Evolutionary conservation across 2,888 invertebrate genomes (phyloP).

Genomic region (Drosophila demipolita): DNA sequence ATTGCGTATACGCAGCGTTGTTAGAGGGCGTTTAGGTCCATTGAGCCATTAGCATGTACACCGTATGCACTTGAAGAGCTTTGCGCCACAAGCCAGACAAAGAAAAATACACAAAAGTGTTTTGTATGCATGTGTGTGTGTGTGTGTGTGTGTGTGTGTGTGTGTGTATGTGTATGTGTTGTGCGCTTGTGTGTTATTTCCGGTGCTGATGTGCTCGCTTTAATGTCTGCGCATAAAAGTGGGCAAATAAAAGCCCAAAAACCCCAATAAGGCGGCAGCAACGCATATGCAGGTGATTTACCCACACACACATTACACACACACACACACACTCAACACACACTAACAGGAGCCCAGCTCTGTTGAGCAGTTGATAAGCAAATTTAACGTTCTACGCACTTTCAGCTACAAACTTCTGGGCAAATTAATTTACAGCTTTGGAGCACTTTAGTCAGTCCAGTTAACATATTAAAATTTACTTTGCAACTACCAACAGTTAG

Average conservation of each 20-base stretch:
- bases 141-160: neutral
- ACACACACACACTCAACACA: neutral
- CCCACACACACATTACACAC: slow-evolving; percentile 10
- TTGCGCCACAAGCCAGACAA: slow-evolving; percentile 56
- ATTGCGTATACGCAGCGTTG: slow-evolving; percentile 56
- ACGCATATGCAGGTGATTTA: slow-evolving; percentile 46
- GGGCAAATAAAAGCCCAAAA: slow-evolving; percentile 57
- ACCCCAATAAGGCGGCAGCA: slow-evolving; percentile 68
- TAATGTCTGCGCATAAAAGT: slow-evolving; percentile 71
- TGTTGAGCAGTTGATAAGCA: slow-evolving; percentile 56
- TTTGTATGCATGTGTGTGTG: too few relatives aligned
- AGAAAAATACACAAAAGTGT: slow-evolving; percentile 1
- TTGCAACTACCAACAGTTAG: neutral
- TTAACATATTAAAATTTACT: slow-evolving; percentile 3
- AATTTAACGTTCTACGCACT: slow-evolving; percentile 43
- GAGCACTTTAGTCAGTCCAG: slow-evolving; percentile 30
- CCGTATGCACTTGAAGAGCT: slow-evolving; percentile 62
- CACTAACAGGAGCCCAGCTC: neutral
- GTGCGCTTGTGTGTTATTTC: slow-evolving; percentile 14
- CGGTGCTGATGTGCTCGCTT: slow-evolving; percentile 26
- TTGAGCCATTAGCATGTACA: slow-evolving; percentile 66
- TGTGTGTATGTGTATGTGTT: neutral
- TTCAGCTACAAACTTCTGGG: slow-evolving; percentile 37
- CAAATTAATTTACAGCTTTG: slow-evolving; percentile 75
- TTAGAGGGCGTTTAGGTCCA: slow-evolving; percentile 54